Evolutionary conservation across 2,797 vertebrate genomes (phyloP), one percentile per base, ranked within the genome.

Genomic region (Fistularia tabacaria): DNA sequence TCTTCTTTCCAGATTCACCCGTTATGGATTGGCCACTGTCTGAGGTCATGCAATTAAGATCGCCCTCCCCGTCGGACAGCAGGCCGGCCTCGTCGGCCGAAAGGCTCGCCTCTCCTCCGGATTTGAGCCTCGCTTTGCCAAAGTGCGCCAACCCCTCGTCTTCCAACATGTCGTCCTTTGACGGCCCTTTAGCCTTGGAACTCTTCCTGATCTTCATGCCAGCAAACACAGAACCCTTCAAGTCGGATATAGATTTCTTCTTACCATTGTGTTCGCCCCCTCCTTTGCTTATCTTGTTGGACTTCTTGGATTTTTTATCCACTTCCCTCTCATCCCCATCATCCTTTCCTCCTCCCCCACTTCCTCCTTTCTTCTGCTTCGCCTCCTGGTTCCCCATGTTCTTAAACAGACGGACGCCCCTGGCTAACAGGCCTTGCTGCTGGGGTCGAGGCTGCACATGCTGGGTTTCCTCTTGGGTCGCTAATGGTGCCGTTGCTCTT

Each of bases 301-400:
- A 88, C 86, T 90, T 97, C 73, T 89, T 96, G 6, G 86, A 91
- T 88, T 92, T 96, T 85, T 91, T 94, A 72, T 94, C 92, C 36
- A 69, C 76, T 57, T 97, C 93, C 69, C 56, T 74, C 15, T 84
- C 80, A 81, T 91, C 89, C 49, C 87, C 87, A 0, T 77, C 75
- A 53, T 79, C 75, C 85, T 89, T 90, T 54, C 89, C 87, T 54
- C 89, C 85, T 37, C 85, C 90, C 14, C 77, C 85, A 58, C 88
- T 88, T 36, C 87, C 90, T 70, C 90, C 86, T 84, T 91, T 93
- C 87, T 87, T 97, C 47, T 92, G 93, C 84, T 94, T 98, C 8
- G 91, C 90, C 63, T 98, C 95, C 84, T 97, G 95, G 83, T 97
- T 97, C 45, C 97, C 96, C 97, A 99, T 98, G 84, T 82, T 92